Conservation (phyloP, 2,797 vertebrate species). For the Brachyrhaphis roseni region DNA sequence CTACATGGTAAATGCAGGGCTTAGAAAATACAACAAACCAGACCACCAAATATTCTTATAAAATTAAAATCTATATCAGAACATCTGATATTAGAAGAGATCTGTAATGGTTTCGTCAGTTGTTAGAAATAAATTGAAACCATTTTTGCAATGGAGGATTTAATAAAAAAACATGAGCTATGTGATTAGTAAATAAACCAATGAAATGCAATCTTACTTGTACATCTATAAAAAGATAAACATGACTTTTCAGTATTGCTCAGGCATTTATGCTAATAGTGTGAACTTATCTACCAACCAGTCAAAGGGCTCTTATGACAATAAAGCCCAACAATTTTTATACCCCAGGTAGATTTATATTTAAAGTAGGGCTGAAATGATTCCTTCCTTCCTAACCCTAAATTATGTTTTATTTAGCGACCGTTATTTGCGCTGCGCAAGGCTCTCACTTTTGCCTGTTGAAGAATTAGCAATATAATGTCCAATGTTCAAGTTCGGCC, state of each 20-base stretch:
- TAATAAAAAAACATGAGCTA: neutral
- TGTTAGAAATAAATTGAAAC: constrained; percentile 21
- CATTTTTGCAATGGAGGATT: constrained; percentile 36
- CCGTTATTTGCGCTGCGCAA: no score
- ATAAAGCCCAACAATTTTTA: neutral
- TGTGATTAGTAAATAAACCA: neutral
- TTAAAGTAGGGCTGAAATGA: neutral
- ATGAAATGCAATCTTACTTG: neutral
- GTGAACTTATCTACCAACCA: neutral
- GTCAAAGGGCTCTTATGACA: neutral
- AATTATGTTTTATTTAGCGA: no score
- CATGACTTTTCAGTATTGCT: neutral
- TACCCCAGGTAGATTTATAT: neutral
- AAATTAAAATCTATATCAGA: constrained; percentile 22
- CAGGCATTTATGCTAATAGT: neutral
- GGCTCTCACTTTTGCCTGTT: no score
- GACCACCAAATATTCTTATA: constrained; percentile 58
- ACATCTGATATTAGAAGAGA: constrained; percentile 40
- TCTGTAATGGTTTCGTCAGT: constrained; percentile 12
- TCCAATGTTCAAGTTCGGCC: no score
- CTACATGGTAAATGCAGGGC: constrained; percentile 73
- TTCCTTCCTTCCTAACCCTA: no score
- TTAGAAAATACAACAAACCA: constrained; percentile 65
- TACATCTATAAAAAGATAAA: neutral
- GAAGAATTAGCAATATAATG: no score